A percentile compares a stretch with the other conserved stretches of the same genome.
phyloP scores from a whole-genome alignment of 2,113 vertebrate species.

The Hippocampus abdominalis region DNA sequence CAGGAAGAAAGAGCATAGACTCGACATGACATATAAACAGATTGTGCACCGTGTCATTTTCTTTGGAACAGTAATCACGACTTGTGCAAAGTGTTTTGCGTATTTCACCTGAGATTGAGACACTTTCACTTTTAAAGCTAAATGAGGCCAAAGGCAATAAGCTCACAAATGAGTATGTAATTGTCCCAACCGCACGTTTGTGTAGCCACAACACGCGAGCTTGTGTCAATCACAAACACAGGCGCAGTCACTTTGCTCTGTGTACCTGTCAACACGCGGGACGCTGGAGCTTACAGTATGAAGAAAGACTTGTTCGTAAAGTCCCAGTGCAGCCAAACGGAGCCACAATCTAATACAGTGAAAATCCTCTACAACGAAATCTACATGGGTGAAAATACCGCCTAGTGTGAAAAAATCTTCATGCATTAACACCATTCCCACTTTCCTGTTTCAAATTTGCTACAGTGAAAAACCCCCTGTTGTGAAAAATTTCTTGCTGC shows the following conservation, averaged over 20 bases:
- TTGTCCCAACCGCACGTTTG: constrained; percentile 61
- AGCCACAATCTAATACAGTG: neutral
- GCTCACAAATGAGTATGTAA: constrained; percentile 44
- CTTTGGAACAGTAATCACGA: constrained; percentile 52
- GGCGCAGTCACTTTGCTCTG: constrained; percentile 33
- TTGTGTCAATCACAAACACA: constrained; percentile 72
- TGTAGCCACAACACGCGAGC: constrained; percentile 71
- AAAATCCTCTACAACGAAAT: too few species aligned
- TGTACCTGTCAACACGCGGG: constrained; percentile 68
- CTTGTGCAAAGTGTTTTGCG: constrained; percentile 52
- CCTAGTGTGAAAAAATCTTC: too few species aligned
- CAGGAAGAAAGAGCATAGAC: constrained; percentile 22
- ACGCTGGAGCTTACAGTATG: constrained; percentile 24
- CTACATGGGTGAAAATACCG: too few species aligned
- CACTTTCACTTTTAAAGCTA: constrained; percentile 31
- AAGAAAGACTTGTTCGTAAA: constrained; percentile 6
- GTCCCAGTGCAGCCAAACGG: constrained; percentile 12
- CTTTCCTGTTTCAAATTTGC: too few species aligned
- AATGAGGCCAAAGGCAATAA: constrained; percentile 53
- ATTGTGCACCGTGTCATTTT: constrained; percentile 28
- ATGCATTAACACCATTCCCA: too few species aligned
- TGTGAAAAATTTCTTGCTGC: too few species aligned
- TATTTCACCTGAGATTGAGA: constrained; percentile 61
- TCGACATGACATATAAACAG: constrained; percentile 12
- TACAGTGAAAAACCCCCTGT: too few species aligned